Percentiles rank a stretch among this genome's conserved stretches.
Conservation (phyloP, 2,888 invertebrate species). For the Phanerotoma sp. region DNA sequence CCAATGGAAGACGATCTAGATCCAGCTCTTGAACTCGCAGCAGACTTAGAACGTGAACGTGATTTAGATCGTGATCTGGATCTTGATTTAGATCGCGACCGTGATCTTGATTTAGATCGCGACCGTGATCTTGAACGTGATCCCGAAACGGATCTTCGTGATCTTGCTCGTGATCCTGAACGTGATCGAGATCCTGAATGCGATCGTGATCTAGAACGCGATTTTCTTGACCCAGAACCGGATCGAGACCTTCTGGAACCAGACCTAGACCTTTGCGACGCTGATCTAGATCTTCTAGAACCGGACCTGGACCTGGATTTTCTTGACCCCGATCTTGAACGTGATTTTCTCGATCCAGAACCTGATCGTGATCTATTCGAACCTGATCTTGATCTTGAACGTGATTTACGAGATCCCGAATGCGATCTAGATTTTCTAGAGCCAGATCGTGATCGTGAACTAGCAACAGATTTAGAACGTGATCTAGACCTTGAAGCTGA, state of each 20-base stretch:
- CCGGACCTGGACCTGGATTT: slow-evolving; percentile 29
- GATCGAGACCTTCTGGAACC: slow-evolving; percentile 40
- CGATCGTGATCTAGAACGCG: slow-evolving; percentile 32
- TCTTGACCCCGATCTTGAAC: slow-evolving; percentile 34
- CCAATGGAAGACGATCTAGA: slow-evolving; percentile 20
- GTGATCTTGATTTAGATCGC: slow-evolving; percentile 33
- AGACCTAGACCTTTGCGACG: no score
- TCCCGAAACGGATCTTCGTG: slow-evolving; percentile 39
- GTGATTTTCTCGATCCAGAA: slow-evolving; percentile 37
- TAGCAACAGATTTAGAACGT: no score
- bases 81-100: slow-evolving; percentile 28
- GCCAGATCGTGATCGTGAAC: slow-evolving; percentile 32
- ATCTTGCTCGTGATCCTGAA: slow-evolving; percentile 45
- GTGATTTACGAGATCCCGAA: slow-evolving; percentile 15
- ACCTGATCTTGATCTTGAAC: slow-evolving; percentile 37
- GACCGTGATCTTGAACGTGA: slow-evolving; percentile 33
- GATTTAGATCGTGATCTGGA: slow-evolving; percentile 38
- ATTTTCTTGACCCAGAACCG: slow-evolving; percentile 33
- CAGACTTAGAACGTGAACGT: slow-evolving; percentile 37
- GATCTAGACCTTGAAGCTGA: slow-evolving; percentile 38
- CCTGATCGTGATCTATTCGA: slow-evolving; percentile 43
- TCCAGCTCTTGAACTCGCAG: slow-evolving; percentile 21
- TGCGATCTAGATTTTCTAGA: slow-evolving; percentile 39
- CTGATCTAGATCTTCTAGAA: slow-evolving; percentile 39
- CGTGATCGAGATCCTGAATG: slow-evolving; percentile 43